Conservation (phyloP, 2,797 vertebrate genomes). For the Limosa lapponica region DNA sequence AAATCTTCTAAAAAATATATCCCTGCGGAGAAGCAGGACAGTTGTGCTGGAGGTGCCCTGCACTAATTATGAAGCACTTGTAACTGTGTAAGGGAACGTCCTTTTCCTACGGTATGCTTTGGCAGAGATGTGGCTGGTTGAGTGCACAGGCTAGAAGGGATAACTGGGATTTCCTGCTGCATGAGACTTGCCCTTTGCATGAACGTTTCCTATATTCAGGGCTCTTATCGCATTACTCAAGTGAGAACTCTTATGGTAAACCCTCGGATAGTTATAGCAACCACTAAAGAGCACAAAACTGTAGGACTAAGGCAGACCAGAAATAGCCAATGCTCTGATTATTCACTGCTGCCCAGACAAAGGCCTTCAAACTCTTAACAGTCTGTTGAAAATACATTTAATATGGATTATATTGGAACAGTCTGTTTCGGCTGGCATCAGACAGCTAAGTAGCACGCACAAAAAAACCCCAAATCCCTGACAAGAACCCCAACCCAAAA, state of each 20-base stretch:
- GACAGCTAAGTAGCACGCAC: not conserved
- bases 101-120: slow-evolving; percentile 59
- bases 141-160: slow-evolving; percentile 65
- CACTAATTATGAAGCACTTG: slow-evolving; percentile 62
- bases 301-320: not conserved
- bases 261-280: slow-evolving; percentile 67
- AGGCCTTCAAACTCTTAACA: not conserved
- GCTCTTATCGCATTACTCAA: slow-evolving; percentile 74
- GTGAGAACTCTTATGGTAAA: slow-evolving; percentile 66
- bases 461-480: fast-evolving
- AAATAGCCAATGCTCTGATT: not conserved
- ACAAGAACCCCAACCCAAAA: not conserved
- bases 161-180: slow-evolving; percentile 79
- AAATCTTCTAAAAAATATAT: slow-evolving; percentile 11
- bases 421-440: not conserved
- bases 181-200: slow-evolving; percentile 76
- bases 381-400: not conserved
- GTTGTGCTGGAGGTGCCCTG: not conserved
- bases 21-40: slow-evolving; percentile 9
- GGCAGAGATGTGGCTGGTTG: slow-evolving; percentile 57
- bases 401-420: not conserved
- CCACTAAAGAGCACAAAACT: slow-evolving; percentile 40
- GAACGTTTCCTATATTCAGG: slow-evolving; percentile 74
- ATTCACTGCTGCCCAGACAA: not conserved
- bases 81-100: slow-evolving; percentile 68